Base-by-base conservation (phyloP, 2,888 invertebrate species). In the Calameuta idolon region DNA sequence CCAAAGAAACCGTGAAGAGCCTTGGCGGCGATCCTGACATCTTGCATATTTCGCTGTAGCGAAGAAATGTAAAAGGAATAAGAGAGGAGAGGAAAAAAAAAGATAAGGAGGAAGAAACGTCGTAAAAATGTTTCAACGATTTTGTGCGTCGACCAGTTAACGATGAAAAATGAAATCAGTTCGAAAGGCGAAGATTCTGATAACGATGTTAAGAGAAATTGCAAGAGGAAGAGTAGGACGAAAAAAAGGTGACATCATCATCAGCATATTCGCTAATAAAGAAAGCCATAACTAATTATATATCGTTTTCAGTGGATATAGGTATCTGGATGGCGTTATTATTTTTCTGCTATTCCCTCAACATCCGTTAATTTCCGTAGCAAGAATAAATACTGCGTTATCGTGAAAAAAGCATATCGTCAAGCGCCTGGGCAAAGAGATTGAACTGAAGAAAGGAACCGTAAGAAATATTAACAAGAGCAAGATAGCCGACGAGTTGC, bases 1-100 rank as follows among this genome's bases (percentile, higher is more conserved):
- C 34, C 33, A 86, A 86, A 87, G 85, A 87, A 88, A 87, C 85
- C 86, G 85, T 55, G 55, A 55, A 55, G 55, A 9, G 55, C 55
- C 55, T 55, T 55, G 55, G 23, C 9, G 55, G 55, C 55, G 55
- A 55, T 9, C 55, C 55, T 55, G 55, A 55, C 55, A 55, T 23
- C 55, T 55, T 55, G 55, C 55, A 55, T 55, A 55, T 55, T 55
- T 23, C 55, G 55, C 55, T 55, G 55, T 9, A 55, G 55, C 55
- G 55, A 55, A 55, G 55, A 55, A 55, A 55, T 55, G 55, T 55
- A 55, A 55, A 55, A 55, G 9, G 55, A 55, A 23, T 23, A 55
- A 55, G 23, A 55, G 9, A 9, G 23, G 23, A 15, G 23, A 2
- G 5, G 5, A 23, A 23, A 40, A 40, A 55, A 55, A 23, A 9